A percentile compares a stretch with the other conserved stretches of the same genome.
Conservation (phyloP, 92 coral and sea anemone species). For the Porites cylindrica region DNA sequence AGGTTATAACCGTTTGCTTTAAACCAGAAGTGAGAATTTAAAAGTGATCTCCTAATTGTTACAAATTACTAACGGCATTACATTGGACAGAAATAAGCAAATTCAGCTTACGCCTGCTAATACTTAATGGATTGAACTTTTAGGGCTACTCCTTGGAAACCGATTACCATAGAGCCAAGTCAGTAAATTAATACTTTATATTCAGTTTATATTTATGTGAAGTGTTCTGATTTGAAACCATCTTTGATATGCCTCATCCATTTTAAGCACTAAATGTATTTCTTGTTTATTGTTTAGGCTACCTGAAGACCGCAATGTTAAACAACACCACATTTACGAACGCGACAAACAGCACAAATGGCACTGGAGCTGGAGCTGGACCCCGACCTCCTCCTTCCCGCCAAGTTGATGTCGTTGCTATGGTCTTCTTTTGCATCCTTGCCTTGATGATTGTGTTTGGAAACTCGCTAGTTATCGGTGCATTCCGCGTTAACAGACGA, state of each 20-base stretch:
- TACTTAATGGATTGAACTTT: too few relatives aligned
- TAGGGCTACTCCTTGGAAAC: too few relatives aligned
- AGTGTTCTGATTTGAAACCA: too few relatives aligned
- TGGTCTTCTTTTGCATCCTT: conserved; percentile 59
- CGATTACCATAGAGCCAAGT: too few relatives aligned
- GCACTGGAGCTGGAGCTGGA: background rate
- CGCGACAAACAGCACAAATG: conserved; percentile 8
- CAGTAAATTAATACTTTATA: too few relatives aligned
- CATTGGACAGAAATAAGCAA: too few relatives aligned
- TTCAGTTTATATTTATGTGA: too few relatives aligned
- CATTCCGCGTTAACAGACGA: conserved; percentile 82
- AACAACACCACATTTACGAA: conserved; percentile 6
- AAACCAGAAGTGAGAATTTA: too few relatives aligned
- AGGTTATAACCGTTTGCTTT: too few relatives aligned
- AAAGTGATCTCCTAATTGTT: too few relatives aligned
- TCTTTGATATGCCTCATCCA: background rate
- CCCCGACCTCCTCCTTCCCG: background rate
- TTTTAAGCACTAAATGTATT: background rate
- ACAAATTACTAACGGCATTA: too few relatives aligned
- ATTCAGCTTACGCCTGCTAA: too few relatives aligned
- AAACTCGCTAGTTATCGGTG: conserved; percentile 80
- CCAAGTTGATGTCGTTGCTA: conserved; percentile 49
- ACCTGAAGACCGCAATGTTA: background rate
- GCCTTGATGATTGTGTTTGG: conserved; percentile 72
- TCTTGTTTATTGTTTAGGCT: background rate